A percentile compares a stretch with the other conserved stretches of the same genome.
phyloP scores from a whole-genome alignment of 2,797 vertebrate genomes.

The Acrossocheilus wenchowensis region DNA sequence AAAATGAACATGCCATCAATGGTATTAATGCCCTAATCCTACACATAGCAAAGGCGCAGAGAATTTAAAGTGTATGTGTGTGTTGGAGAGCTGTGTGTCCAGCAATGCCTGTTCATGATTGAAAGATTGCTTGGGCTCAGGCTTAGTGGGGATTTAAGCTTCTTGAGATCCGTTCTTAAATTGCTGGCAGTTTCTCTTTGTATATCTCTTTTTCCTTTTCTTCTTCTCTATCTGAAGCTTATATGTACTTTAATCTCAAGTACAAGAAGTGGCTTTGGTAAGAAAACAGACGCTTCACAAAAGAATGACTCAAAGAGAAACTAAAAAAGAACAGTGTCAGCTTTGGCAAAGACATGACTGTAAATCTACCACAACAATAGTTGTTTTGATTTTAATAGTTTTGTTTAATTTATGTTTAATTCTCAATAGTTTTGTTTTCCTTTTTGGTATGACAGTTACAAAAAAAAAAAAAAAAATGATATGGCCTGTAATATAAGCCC shows the following conservation, averaged over 20 bases:
- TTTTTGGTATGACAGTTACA: not conserved
- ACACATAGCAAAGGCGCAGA: constrained; percentile 65
- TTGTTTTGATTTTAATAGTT: not conserved
- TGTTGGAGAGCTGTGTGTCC: constrained; percentile 5
- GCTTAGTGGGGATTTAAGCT: constrained; percentile 62
- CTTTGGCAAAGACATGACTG: constrained; percentile 21
- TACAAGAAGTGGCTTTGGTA: constrained; percentile 55
- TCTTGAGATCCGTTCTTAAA: constrained; percentile 61
- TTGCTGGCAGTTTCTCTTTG: constrained; percentile 52
- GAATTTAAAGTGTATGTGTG: constrained; percentile 36
- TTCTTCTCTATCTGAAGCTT: constrained; percentile 37
- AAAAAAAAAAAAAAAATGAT: not conserved
- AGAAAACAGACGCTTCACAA: constrained; percentile 51
- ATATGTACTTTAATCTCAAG: constrained; percentile 58
- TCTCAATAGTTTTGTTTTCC: not conserved
- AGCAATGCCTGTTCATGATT: constrained; percentile 57
- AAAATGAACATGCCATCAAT: constrained; percentile 62
- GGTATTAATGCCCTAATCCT: constrained; percentile 69
- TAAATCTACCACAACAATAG: constrained; percentile 3
- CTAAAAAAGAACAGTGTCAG: constrained; percentile 32
- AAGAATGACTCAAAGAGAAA: constrained; percentile 35
- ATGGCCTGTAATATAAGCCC: not conserved
- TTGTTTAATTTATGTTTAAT: not conserved
- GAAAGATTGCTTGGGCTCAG: constrained; percentile 60
- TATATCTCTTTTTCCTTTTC: constrained; percentile 45